Evolutionary conservation across 2,888 invertebrate species (phyloP).

Genomic region (Hemithea aestivaria): DNA sequence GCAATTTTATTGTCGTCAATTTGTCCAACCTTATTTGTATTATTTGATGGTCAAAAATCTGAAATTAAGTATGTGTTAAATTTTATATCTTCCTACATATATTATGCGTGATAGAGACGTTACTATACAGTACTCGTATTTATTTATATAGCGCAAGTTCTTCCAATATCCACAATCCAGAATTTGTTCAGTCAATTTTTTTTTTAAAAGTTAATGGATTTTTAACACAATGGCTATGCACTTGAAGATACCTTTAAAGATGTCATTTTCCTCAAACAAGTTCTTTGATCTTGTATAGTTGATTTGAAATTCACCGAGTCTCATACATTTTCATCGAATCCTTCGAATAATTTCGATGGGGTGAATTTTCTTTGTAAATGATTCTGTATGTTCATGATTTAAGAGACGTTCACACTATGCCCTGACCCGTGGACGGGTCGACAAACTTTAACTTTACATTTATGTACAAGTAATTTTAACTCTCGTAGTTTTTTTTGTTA

Average conservation of each 20-base stretch:
- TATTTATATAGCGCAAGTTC: too few relatives aligned
- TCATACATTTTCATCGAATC: constrained; percentile 48
- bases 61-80: not conserved
- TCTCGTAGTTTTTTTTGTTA: too few relatives aligned
- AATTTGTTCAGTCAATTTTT: too few relatives aligned
- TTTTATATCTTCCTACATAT: too few relatives aligned
- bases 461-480: too few relatives aligned
- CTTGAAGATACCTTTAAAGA: not conserved
- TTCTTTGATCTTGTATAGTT: constrained; percentile 3
- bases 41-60: constrained; percentile 10
- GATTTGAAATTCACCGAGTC: constrained; percentile 31
- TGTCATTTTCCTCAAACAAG: constrained; percentile 8
- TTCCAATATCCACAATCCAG: too few relatives aligned
- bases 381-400: constrained; percentile 27
- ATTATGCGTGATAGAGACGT: too few relatives aligned
- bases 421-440: constrained; percentile 39
- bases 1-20: constrained; percentile 22
- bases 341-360: constrained; percentile 36
- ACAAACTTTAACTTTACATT: constrained; percentile 31
- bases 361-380: constrained; percentile 36
- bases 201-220: too few relatives aligned
- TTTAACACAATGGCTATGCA: too few relatives aligned
- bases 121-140: too few relatives aligned
- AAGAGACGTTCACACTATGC: constrained; percentile 38
- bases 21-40: constrained; percentile 7